These are phyloP conservation scores for Coreoperca whiteheadi DNA, from an alignment of 2,113 vertebrate species.

Conservation along the genomic window DNA sequence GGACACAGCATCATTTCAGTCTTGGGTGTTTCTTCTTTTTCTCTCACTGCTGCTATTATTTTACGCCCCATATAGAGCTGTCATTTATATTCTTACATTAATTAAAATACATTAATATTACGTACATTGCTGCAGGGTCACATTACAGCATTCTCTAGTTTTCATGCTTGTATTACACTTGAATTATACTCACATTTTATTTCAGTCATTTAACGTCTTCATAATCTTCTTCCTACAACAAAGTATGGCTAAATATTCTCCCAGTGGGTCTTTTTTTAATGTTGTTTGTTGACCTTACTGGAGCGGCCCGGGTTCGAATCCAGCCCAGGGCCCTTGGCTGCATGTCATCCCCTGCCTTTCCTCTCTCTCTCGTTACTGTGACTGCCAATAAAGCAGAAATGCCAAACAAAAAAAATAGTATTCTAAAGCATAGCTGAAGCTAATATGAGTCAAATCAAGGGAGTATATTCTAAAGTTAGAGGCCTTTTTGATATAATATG, in stretches of 20 bases:
- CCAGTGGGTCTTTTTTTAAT: not conserved
- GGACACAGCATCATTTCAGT: slow-evolving; percentile 3
- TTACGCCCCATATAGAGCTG: not conserved
- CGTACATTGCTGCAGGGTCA: not conserved
- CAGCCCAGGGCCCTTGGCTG: too few relatives aligned
- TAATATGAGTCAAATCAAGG: too few relatives aligned
- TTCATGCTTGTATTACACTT: not conserved
- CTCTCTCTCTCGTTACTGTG: too few relatives aligned
- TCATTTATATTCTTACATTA: not conserved
- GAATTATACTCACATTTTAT: not conserved
- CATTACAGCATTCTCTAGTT: not conserved
- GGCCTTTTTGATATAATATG: too few relatives aligned
- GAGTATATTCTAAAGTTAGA: too few relatives aligned
- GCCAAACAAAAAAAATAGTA: too few relatives aligned
- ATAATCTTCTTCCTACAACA: not conserved
- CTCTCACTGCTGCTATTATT: not conserved
- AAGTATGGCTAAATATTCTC: not conserved
- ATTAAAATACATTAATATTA: not conserved
- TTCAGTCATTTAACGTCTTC: not conserved
- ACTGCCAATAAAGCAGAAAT: too few relatives aligned
- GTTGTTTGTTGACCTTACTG: not conserved
- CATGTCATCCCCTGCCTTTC: too few relatives aligned
- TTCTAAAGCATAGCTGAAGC: too few relatives aligned
- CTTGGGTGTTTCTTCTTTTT: not conserved
- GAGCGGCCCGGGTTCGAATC: too few relatives aligned